Evolutionary conservation across 2,797 vertebrate genomes (phyloP), one percentile per base, ranked within the genome.

Genomic region (Triplophysa yarkandensis): DNA sequence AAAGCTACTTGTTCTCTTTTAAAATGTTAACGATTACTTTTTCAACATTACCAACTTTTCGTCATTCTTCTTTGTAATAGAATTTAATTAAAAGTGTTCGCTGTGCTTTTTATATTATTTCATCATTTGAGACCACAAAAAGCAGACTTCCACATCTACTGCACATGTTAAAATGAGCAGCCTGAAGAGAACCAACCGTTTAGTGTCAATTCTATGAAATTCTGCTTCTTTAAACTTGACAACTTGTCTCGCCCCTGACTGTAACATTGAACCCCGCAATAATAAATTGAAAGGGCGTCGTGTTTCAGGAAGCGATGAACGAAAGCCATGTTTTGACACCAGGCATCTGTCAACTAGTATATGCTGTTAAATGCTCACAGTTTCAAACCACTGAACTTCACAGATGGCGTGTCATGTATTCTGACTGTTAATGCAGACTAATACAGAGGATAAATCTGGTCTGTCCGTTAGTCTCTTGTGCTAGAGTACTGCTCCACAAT

Each of bases 341-440:
- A 80, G 73, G 71, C 34, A 43, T 74, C 54, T 84, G 80, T 83
- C 77, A 83, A 65, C 70, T 50, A 71, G 55, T 46, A 48, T 55
- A 67, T 36, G 67, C 71, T 85, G 82, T 85, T 84, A 84, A 81
- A 85, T 84, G 79, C 77, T 84, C 82, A 84, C 80, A 80, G 83
- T 81, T 80, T 82, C 82, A 80, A 74, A 80, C 36, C 81, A 84
- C 75, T 81, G 81, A 82, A 75, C 80, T 62, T 69, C 77, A 71
- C 71, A 78, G 71, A 77, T 65, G 57, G 65, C 66, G 69, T 77
- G 72, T 78, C 55, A 74, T 63, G 78, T 78, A 75, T 78, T 77
- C 61, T 65, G 57, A 57, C 74, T 76, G 84, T 83, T 83, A 80
- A 83, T 76, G 68, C 69, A 82, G 82, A 43, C 66, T 32, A 68